Evolutionary conservation across 1,140 invertebrate species (phyloP), one percentile per base, ranked within the genome.

Genomic region (Sminthurides bifidus): DNA sequence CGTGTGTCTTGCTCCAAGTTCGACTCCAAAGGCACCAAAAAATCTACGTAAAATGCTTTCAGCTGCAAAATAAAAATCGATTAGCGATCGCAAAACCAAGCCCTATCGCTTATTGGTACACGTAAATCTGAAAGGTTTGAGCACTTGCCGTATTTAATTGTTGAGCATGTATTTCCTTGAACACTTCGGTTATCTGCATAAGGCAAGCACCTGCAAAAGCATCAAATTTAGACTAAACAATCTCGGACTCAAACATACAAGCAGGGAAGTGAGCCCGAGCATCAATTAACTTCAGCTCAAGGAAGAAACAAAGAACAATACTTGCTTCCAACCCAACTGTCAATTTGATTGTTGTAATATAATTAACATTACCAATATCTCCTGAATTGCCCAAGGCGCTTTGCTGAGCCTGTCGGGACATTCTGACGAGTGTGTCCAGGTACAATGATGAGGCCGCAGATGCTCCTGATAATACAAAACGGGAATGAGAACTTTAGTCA

Each of bases 1-100:
- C 92, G 91, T 26, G 85, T 89, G 71, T 92, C 88, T 70, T 92
- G 91, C 71, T 92, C 88, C 66, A 92, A 74, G 74, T 92, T 92
- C 44, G 86, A 88, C 76, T 92, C 89, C 68, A 92, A 73, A 58
- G 88, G 89, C 46, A 91, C 85, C 55, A 92, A 74, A 55, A 92
- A 76, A 76, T 92, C 89, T 24, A 92, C 87, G 74, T 92, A 92
- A 71, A 92, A 92, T 15, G 87, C 89, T 76, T 92, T 91, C 53
- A 92, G 70, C 88, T 92, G 76, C 8, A 51, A 50, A 35, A 50
- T 29, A 27, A 27, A 49, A 61, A 37, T 27, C 21, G 23, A 24
- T 6, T n/a, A 41, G 21, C 3, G 3, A 12, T 27, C 46, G 15
- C 51, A 41, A 43, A 40, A 51, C 17, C n/a, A 33, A 38, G 4